Base-by-base conservation (phyloP, 2,797 vertebrate genomes). In the Emys orbicularis region DNA sequence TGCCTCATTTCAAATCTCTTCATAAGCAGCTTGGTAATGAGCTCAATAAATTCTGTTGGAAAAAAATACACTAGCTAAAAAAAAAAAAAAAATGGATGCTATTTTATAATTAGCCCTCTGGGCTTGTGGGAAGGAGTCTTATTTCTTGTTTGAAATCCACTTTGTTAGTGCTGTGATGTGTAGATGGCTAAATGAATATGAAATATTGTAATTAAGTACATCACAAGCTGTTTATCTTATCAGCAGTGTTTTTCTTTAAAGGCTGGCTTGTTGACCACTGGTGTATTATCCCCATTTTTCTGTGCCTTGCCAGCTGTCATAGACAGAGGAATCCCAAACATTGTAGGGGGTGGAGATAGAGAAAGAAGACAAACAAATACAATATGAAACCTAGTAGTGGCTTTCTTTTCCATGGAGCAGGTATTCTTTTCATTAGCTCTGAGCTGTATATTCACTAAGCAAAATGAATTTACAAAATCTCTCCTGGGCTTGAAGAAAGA, bases 21-120 rank as follows among this genome's bases (percentile, higher is more conserved):
- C 98, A 98, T 99, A 98, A 98, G 98, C 98, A 97, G 96, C 93
- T 98, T 98, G 98, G 98, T 99, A 99, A 99, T 99, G 98, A 99
- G 98, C 98, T 98, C 98, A 98, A 98, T 98, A 98, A 98, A 98
- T 98, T 98, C 95, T 96, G 74, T 79, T 91, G 96, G 95, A 85
- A 95, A 97, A 97, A 98, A 97, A 96, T 49, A 91, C 13, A 25
- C 79, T 95, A 29, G 16, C 94, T 97, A 96, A 95, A 97, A 97
- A 98, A 98, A n/a, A n/a, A n/a, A n/a, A n/a, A n/a, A 98, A 97
- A 93, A 95, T 97, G 97, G 97, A 98, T 98, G 97, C 96, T 98
- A 96, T 98, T 98, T 98, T 98, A 98, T 99, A 99, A 99, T 99
- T 99, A 99, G 98, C 97, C 98, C 98, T 98, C 93, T 96, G 98